phyloP scores from a whole-genome alignment of 64 coral and sea anemone genomes.

The Exaiptasia diaphana region DNA sequence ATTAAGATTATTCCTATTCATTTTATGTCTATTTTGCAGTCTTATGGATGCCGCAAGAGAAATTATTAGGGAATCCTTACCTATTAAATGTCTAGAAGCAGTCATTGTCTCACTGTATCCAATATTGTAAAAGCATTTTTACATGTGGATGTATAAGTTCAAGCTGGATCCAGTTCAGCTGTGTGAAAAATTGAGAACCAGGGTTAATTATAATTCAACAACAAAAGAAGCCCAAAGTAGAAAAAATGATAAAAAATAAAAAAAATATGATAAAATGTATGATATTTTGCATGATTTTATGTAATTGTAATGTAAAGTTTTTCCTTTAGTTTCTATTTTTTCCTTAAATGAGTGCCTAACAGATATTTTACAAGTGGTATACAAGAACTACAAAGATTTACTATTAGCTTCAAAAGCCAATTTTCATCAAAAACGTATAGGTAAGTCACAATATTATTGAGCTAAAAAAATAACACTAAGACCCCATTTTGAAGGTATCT shows the following conservation, averaged over 20 bases:
- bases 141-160: too few relatives aligned
- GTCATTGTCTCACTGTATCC: conserved; percentile 88
- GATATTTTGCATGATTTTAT: too few relatives aligned
- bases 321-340: too few relatives aligned
- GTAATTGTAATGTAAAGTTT: too few relatives aligned
- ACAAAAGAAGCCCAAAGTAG: too few relatives aligned
- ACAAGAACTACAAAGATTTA: conserved; percentile 83
- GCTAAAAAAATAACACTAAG: neutral
- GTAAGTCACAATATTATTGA: conserved; percentile 12
- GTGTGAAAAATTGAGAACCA: too few relatives aligned
- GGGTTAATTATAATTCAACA: too few relatives aligned
- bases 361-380: conserved; percentile 89
- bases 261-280: too few relatives aligned
- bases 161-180: too few relatives aligned
- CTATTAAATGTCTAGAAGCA: conserved; percentile 96
- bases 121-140: neutral
- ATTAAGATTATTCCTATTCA: neutral
- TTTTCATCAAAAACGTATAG: conserved; percentile 63
- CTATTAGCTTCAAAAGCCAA: conserved; percentile 86
- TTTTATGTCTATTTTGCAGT: conserved; percentile 15
- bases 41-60: conserved; percentile 96
- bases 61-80: conserved; percentile 91
- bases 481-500: neutral
- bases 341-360: too few relatives aligned
- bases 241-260: neutral